phyloP scores from a whole-genome alignment of 2,113 vertebrate genomes.

The Anolis sagrei region DNA sequence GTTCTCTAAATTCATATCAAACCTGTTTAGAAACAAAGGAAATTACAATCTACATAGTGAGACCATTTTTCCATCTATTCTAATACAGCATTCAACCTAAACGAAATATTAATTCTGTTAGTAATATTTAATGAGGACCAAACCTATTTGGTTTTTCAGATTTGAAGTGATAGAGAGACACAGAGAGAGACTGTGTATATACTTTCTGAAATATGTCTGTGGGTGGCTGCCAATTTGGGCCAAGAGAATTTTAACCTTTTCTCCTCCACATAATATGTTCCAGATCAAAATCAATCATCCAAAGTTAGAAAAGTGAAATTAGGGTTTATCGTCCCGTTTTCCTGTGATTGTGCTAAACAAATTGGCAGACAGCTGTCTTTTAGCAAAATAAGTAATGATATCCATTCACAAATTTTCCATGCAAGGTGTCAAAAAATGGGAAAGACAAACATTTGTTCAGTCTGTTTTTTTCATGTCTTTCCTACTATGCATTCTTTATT shows the following conservation, averaged over 20 bases:
- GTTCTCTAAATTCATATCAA: neutral
- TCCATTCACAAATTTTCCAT: no score
- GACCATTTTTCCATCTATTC: no score
- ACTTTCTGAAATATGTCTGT: neutral
- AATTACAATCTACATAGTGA: no score
- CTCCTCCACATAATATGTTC: neutral
- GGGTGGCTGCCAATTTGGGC: no score
- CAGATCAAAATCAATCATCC: neutral
- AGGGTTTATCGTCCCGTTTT: neutral
- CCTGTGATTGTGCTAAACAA: neutral
- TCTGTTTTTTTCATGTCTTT: no score
- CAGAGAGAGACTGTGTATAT: neutral
- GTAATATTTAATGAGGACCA: neutral
- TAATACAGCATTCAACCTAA: no score
- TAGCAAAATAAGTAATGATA: no score
- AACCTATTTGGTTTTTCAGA: neutral
- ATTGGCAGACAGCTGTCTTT: neutral
- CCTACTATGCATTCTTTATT: no score
- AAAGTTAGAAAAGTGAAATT: neutral
- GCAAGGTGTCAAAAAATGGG: no score
- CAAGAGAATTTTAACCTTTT: neutral
- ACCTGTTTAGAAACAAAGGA: neutral
- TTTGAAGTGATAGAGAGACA: no score
- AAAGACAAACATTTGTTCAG: no score
- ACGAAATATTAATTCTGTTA: no score